Base-by-base conservation (phyloP, 2,888 invertebrate genomes). In the Tetragnatha montana region DNA sequence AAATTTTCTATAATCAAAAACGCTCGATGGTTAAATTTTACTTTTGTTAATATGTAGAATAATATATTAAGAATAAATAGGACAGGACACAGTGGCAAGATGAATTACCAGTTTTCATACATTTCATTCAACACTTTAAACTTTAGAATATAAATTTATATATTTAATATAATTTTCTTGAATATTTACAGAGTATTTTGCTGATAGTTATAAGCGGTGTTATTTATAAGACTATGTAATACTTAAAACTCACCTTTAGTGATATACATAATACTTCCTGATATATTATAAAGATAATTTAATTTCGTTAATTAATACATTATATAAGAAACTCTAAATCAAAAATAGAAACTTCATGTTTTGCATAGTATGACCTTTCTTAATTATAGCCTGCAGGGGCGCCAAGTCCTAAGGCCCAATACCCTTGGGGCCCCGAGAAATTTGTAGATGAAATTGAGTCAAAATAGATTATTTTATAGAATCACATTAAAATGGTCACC, bases 51-150 rank as follows among this genome's bases (percentile, higher is more conserved):
- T 60, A 17, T 60, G 60, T 60, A 60, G 60, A 60, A 10, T 17
- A 60, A 60, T 60, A 60, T 60, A 60, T 60, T 60, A 60, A 60
- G 60, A 60, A 60, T 60, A 60, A 60, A 60, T 60, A 60, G 60
- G 6, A 60, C n/a, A 60, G 60, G 10, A 60, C 10, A 60, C 60
- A 60, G 10, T 12, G 60, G 60, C 60, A 60, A 12, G 17, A 60
- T 60, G 60, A 60, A 10, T 17, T 60, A 60, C 60, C 60, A 17
- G 60, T 60, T 10, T 60, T 60, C 17, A 60, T 60, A 60, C 10
- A 60, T 10, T 17, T 60, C 6, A 17, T 17, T 60, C 60, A 60
- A 60, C 60, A 60, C 60, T 60, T 60, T 17, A 60, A 60, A 17
- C 10, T 7, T 8, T 7, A 60, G 60, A 60, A 60, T 60, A 60